Base-by-base conservation (phyloP, 2,113 vertebrate genomes). In the Cynoglossus semilaevis region DNA sequence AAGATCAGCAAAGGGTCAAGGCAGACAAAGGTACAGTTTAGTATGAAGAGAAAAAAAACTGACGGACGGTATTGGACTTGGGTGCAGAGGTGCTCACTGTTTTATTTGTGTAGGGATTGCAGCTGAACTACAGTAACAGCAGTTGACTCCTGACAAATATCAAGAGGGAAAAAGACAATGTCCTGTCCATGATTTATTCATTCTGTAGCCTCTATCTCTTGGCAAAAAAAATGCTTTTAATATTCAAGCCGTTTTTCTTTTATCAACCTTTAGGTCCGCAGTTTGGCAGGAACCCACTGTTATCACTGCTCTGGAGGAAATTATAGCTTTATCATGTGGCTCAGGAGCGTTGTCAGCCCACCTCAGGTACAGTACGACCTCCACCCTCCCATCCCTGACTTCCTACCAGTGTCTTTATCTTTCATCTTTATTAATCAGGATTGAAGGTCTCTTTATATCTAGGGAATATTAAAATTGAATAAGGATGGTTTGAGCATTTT, bases 281-380 rank as follows among this genome's bases (percentile, higher is more conserved):
- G 65, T 56, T 70, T 80, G 80, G 70, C 80, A 87, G 76, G 70
- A 58, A 65, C 58, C 68, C 66, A 61, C 66, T 58, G 63, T 87
- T 87, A 88, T 86, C 85, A 53, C 67, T 70, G 64, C 70, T 69
- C 15, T 46, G 46, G 60, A 76, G 71, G 74, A 87, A 85, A 88
- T 85, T 83, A 87, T 75, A 77, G 68, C 78, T 79, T 74, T 80
- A 84, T 87, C 77, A 83, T 80, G 18, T 64, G 62, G 61, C 83
- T 73, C 72, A 71, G 68, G 72, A 67, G 67, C 66, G 57, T 72
- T 82, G 85, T 88, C 73, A 73, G 57, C 52, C 70, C 51, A 54
- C 38, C 55, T 40, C 58, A 50, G 54, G 55, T 55, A 58, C 40
- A 51, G 55, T 55, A 58, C 42, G 17, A 59, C 60, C 51, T 54